Conservation (phyloP, 2,888 invertebrate species). For the Ptilodon capucinus region DNA sequence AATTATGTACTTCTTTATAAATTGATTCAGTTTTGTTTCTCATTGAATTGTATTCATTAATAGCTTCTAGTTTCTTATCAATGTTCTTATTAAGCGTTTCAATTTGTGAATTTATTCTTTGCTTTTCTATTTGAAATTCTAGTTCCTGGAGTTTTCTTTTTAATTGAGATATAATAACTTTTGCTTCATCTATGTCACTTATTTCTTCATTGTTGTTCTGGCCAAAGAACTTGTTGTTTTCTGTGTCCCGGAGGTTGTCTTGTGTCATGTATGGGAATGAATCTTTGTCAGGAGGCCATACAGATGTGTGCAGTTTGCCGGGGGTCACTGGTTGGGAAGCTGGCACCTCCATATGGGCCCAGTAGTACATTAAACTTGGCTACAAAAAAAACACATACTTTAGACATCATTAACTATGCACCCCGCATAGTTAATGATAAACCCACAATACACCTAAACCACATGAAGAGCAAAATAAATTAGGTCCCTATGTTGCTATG, state of each 20-base stretch:
- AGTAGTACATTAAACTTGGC: slow-evolving; percentile 96
- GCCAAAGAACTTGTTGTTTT: slow-evolving; percentile 50
- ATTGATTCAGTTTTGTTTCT: slow-evolving; percentile 51
- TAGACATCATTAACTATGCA: too few relatives aligned
- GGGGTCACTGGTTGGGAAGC: slow-evolving; percentile 87
- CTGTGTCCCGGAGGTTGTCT: slow-evolving; percentile 49
- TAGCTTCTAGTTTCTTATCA: slow-evolving; percentile 50
- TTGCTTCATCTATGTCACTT: slow-evolving; percentile 66
- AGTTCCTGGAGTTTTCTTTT: slow-evolving; percentile 64
- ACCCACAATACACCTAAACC: too few relatives aligned
- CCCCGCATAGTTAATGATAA: too few relatives aligned
- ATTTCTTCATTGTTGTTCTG: slow-evolving; percentile 71
- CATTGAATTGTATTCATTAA: slow-evolving; percentile 41
- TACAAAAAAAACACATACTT: slow-evolving; percentile 62
- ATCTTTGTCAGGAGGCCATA: slow-evolving; percentile 87
- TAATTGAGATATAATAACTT: slow-evolving; percentile 60
- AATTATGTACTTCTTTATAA: slow-evolving; percentile 63
- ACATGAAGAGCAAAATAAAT: background rate
- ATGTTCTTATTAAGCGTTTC: slow-evolving; percentile 62
- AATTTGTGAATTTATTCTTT: slow-evolving; percentile 62
- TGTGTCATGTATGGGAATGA: slow-evolving; percentile 39
- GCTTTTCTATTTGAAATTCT: slow-evolving; percentile 68
- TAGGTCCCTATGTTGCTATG: background rate
- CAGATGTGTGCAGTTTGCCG: slow-evolving; percentile 86
- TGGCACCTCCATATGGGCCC: slow-evolving; percentile 91